Evolutionary conservation across 2,113 vertebrate species (phyloP), one percentile per base, ranked within the genome.

Genomic region (Lucifuga dentata): DNA sequence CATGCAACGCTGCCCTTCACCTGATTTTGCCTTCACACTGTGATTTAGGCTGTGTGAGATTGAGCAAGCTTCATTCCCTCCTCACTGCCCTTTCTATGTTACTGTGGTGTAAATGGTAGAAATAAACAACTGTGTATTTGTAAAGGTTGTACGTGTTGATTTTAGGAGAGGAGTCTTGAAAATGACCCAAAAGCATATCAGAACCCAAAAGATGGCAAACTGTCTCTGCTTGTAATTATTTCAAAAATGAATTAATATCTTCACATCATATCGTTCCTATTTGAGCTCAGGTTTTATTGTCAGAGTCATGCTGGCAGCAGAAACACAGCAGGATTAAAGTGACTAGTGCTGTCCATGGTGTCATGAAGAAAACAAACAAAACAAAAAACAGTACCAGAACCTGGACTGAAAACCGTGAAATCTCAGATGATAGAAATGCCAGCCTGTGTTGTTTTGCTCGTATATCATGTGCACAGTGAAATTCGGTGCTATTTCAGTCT

Each of bases 21-120:
- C 58, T 41, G 58, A 83, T 78, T 78, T 84, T 80, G 81, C 60
- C 66, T 68, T 80, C 36, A 72, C 39, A n/a, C 32, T 64, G 64
- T 56, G 53, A 46, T 66, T 23, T 66, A 5, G 51, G 13, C 41
- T 44, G 35, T 26, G 63, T 29, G 33, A 55, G 33, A 13, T 29
- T 53, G 19, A 32, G 20, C 16, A 17, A 39, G 53, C 35, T 17
- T 61, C 55, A 49, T 55, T 59, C 38, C 62, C 56, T 67, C 45
- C 46, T 43, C 43, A 64, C 13, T 33, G 55, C 13, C 16, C 51
- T 15, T 26, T 3, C 3, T 24, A 16, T 23, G 29, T 3, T 36
- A 20, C 20, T 29, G 24, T 29, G 1, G 38, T 57, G 8, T 23
- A 16, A n/a, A 32, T 40, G 29, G 15, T 11, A 21, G 7, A 11